Base-by-base conservation (phyloP, 1,140 invertebrate species). In the Polyergus mexicanus region DNA sequence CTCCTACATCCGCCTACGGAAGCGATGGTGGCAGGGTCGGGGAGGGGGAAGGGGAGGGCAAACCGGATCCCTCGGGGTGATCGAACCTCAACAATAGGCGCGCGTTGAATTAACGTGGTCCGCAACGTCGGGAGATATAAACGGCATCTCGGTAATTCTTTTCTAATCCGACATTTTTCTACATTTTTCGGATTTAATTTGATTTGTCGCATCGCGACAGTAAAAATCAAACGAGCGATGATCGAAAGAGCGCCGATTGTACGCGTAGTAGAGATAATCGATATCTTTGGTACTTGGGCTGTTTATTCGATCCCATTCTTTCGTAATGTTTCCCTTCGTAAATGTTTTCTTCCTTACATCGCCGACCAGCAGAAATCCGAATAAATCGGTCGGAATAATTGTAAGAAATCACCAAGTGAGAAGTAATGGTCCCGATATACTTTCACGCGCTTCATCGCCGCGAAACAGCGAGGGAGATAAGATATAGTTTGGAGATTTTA, bases 11-110 rank as follows among this genome's bases (percentile, higher is more conserved):
- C 35, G 25, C 62, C n/a, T 68, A 25, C 25, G 51, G 28, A 22
- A 19, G 28, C 47, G 19, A 44, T 38, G 28, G 62, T 4, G 32
- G 32, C 32, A 32, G 32, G 32, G 32, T 2, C 32, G 1, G 32
- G 32, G 32, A 2, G 32, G 32, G 25, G 56, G 78, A 38, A 25
- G 69, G 35, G 54, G 58, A 54, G 38, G 38, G 54, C 62, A 78
- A 87, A 76, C 60, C 76, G 71, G 47, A 71, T 84, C 72, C 32
- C 41, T 76, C 28, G 74, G 74, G 85, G 22, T 77, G 88, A 87
- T 63, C 51, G 76, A 90, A 84, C 86, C 77, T n/a, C 72, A 60
- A 90, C 86, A 89, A 90, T 86, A 78, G 76, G 56, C 66, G 8
- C 58, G 60, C 60, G 62, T 86, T 90, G 71, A 35, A 83, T 62